Evolutionary conservation across 2,797 vertebrate species (phyloP), one percentile per base, ranked within the genome.

Genomic region (Urocyon cinereoargenteus): DNA sequence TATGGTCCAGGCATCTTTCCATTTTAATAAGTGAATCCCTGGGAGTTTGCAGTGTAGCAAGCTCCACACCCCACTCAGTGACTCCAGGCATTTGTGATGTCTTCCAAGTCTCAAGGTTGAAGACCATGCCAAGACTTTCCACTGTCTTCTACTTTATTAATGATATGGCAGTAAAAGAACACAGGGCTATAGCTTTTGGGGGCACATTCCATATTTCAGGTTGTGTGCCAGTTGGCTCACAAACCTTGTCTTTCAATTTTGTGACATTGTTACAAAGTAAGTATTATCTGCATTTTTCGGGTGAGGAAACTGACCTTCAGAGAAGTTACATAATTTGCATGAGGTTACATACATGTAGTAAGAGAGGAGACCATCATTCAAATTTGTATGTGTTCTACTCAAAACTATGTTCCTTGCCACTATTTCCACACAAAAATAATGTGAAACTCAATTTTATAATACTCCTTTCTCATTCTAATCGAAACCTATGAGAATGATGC

Each of bases 1-100:
- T 87, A 96, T 14, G 68, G 19, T 82, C 49, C 15, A 19, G 34
- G 24, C 3, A 24, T 45, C 24, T 93, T 86, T 83, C 28, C 19
- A n/a, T 73, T 77, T 86, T 78, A 73, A 40, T 86, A 70, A 94
- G 22, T 86, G 85, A 95, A 83, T 68, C 91, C 61, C 95, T 87
- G 24, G 13, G n/a, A 62, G 12, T 93, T 83, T 78, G 4, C 61
- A 36, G 3, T 26, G 6, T 61, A 66, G 53, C 57, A 66, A 34
- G 31, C 36, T 21, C 51, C 19, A 70, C 8, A 45, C 6, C 49
- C 21, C 4, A 22, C 10, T 90, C 83, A 49, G 34, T 75, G 72
- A 82, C 36, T 72, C 34, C 13, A 28, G 40, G 9, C 2, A 0
- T 55, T 18, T 7, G 1, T 94, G 61, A 18, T n/a, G 10, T 83